Evolutionary conservation across 2,888 invertebrate genomes (phyloP).

Genomic region (Tortricodes alternella): DNA sequence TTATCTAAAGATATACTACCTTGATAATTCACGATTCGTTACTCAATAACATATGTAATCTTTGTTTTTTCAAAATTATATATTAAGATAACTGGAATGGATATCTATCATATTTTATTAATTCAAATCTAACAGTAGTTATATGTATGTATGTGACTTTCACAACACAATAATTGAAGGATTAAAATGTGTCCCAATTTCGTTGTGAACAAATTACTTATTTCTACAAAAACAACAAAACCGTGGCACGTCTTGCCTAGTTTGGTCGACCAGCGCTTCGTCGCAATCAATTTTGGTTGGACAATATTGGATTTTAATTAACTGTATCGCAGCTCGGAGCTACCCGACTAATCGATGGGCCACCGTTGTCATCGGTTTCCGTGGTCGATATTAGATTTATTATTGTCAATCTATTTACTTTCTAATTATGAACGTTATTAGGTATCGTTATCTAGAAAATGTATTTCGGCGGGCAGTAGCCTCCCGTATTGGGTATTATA

Average conservation of each 20-base stretch:
- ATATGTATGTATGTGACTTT: too few relatives aligned
- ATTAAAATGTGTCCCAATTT: neutral
- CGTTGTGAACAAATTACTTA: neutral
- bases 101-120: too few relatives aligned
- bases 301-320: slow-evolving; percentile 83
- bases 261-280: slow-evolving; percentile 46
- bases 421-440: too few relatives aligned
- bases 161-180: neutral
- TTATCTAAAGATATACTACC: too few relatives aligned
- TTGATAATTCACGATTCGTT: too few relatives aligned
- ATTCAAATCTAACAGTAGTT: too few relatives aligned
- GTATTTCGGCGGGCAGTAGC: too few relatives aligned
- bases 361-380: slow-evolving; percentile 54
- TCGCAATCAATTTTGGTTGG: slow-evolving; percentile 79
- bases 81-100: too few relatives aligned
- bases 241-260: slow-evolving; percentile 36
- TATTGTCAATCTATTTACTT: slow-evolving; percentile 23
- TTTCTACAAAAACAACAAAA: slow-evolving; percentile 15
- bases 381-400: slow-evolving; percentile 51
- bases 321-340: slow-evolving; percentile 65
- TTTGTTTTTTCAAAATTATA: too few relatives aligned
- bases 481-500: too few relatives aligned
- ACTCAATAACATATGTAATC: too few relatives aligned
- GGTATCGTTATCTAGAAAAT: too few relatives aligned
- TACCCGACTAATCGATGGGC: slow-evolving; percentile 58